Evolutionary conservation across 1,140 invertebrate genomes (phyloP).

Genomic region (Drosophila tani): DNA sequence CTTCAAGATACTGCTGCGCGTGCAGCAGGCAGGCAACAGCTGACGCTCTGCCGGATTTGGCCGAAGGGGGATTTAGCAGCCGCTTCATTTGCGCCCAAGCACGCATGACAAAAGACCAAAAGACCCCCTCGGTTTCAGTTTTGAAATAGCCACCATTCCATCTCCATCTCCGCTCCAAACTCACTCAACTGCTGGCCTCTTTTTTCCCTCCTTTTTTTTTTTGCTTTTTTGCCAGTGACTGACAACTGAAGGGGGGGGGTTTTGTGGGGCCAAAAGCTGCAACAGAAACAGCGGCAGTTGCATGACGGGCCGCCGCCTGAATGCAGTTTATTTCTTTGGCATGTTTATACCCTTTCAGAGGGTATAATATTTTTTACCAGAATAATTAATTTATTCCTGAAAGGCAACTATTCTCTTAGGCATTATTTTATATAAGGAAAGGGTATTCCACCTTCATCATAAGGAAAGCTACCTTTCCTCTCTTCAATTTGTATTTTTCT

Average conservation of each 20-base stretch:
- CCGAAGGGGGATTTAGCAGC: constrained; percentile 51
- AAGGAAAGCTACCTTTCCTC: rapidly evolving
- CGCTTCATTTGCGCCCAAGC: constrained; percentile 79
- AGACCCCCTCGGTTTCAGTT: constrained; percentile 49
- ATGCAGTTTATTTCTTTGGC: constrained; percentile 62
- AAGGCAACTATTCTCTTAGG: too few species aligned
- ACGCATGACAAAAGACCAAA: constrained; percentile 76
- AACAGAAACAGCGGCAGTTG: constrained; percentile 71
- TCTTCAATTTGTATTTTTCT: constrained; percentile 18
- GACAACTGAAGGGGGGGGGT: constrained; percentile 52
- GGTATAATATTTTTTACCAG: too few species aligned
- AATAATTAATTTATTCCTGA: too few species aligned
- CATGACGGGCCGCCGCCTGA: constrained; percentile 70
- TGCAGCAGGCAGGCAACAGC: constrained; percentile 66
- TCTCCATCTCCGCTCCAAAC: constrained; percentile 41
- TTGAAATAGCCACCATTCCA: constrained; percentile 41
- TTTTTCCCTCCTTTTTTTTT: constrained; percentile 16
- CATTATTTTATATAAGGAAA: background rate
- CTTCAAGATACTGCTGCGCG: constrained; percentile 63
- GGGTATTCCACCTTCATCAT: background rate
- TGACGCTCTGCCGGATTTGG: constrained; percentile 47
- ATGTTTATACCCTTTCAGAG: constrained; percentile 1
- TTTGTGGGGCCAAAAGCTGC: constrained; percentile 7
- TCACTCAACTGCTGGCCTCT: constrained; percentile 68
- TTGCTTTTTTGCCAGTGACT: constrained; percentile 47